Evolutionary conservation across 1,140 invertebrate genomes (phyloP).

Genomic region (Drosophila tsacasi): DNA sequence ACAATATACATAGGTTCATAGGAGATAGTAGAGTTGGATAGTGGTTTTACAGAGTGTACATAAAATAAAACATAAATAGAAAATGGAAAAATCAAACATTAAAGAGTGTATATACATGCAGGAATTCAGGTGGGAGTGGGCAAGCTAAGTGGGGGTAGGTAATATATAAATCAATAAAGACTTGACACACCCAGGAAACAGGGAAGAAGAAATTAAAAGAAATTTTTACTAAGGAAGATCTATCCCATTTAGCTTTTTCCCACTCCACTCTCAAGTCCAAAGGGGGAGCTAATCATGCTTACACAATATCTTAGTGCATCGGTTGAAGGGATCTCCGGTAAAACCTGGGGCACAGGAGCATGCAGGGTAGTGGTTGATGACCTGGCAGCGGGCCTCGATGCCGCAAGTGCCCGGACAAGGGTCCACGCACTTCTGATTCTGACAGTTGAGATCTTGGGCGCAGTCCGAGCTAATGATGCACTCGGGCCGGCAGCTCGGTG

Average conservation of each 20-base stretch:
- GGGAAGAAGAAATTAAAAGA: not conserved
- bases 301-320: slow-evolving; percentile 88
- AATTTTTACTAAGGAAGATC: not conserved
- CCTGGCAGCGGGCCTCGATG: slow-evolving; percentile 91
- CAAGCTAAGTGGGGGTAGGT: slow-evolving; percentile 24
- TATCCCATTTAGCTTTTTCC: slow-evolving; percentile 43
- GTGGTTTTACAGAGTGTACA: slow-evolving; percentile 59
- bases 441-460: slow-evolving; percentile 92
- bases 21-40: slow-evolving; percentile 63
- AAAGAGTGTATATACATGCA: slow-evolving; percentile 80
- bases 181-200: not conserved
- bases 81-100: slow-evolving; percentile 62
- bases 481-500: slow-evolving; percentile 92
- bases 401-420: slow-evolving; percentile 93
- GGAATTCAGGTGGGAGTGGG: slow-evolving; percentile 21
- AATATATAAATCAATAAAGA: not conserved
- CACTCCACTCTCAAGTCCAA: not conserved
- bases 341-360: slow-evolving; percentile 91
- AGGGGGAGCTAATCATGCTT: slow-evolving; percentile 81
- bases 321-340: slow-evolving; percentile 92
- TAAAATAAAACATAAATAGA: slow-evolving; percentile 74
- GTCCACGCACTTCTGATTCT: slow-evolving; percentile 92
- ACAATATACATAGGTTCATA: slow-evolving; percentile 58
- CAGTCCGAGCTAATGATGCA: slow-evolving; percentile 94
- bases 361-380: slow-evolving; percentile 93